phyloP scores from a whole-genome alignment of 2,888 invertebrate species.

The Drosophila algonquin region DNA sequence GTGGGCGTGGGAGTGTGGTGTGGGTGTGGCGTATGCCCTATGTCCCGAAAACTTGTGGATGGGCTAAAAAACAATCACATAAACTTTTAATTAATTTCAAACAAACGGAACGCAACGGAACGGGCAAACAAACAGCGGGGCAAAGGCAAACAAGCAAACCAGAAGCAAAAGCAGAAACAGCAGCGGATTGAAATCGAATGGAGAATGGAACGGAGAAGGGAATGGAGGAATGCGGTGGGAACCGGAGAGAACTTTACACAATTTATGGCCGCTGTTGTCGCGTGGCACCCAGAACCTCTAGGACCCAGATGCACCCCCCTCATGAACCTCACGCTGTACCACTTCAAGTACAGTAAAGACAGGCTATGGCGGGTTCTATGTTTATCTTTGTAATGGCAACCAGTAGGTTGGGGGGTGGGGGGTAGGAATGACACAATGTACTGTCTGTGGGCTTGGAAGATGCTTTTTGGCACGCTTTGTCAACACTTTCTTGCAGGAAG shows the following conservation, averaged over 20 bases:
- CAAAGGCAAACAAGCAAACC: conserved; percentile 48
- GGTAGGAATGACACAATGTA: not conserved
- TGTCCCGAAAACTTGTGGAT: conserved; percentile 37
- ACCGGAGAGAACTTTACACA: conserved; percentile 54
- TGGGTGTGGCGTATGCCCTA: too few relatives aligned
- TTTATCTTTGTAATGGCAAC: conserved; percentile 40
- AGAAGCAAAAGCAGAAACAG: not conserved
- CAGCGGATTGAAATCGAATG: too few relatives aligned
- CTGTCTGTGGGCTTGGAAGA: conserved; percentile 17
- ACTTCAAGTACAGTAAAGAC: conserved; percentile 44
- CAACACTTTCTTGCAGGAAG: conserved; percentile 57
- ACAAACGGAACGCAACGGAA: conserved; percentile 50
- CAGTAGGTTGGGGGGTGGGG: conserved; percentile 2
- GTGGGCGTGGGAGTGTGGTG: not conserved
- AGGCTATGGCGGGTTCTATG: conserved; percentile 12
- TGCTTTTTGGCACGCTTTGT: conserved; percentile 49
- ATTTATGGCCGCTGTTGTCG: conserved; percentile 58
- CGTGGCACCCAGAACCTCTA: conserved; percentile 33
- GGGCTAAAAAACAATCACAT: conserved; percentile 65
- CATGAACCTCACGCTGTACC: not conserved
- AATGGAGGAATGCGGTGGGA: not conserved
- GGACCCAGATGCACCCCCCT: too few relatives aligned
- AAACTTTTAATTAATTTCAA: conserved; percentile 78
- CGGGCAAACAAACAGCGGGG: conserved; percentile 46
- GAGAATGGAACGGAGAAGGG: not conserved